Conservation (phyloP, 2,113 vertebrate genomes). For the Pangasianodon gigas region DNA sequence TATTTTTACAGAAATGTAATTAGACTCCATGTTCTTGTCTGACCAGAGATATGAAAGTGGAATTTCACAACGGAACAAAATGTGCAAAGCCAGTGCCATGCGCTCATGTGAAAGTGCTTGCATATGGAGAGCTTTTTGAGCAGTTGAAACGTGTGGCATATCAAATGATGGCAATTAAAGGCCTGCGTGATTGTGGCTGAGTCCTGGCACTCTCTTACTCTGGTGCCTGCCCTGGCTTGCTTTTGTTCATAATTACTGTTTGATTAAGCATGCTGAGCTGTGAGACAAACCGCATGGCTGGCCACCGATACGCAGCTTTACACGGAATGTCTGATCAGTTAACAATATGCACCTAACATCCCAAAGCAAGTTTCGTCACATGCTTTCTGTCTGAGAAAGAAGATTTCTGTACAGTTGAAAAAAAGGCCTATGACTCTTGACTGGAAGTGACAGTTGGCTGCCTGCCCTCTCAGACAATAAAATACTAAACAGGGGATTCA, state of each 20-base stretch:
- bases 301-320: constrained; percentile 71
- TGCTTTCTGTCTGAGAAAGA: neutral
- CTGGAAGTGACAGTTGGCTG: too few relatives aligned
- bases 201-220: constrained; percentile 58
- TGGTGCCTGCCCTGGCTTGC: constrained; percentile 70
- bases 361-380: neutral
- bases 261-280: constrained; percentile 74
- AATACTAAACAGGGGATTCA: neutral
- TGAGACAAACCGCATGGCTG: constrained; percentile 66
- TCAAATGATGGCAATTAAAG: constrained; percentile 66
- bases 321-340: constrained; percentile 68
- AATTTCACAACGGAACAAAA: constrained; percentile 29
- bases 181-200: constrained; percentile 67
- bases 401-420: neutral
- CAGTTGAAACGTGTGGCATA: constrained; percentile 60
- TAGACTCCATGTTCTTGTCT: neutral
- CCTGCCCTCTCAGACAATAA: neutral
- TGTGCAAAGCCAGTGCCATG: neutral
- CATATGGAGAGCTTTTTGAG: constrained; percentile 48
- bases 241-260: constrained; percentile 78
- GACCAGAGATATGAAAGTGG: neutral
- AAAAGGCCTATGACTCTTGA: neutral
- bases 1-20: neutral
- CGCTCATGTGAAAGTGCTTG: constrained; percentile 45
- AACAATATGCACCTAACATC: neutral